Conservation (phyloP, 2,888 invertebrate genomes). For the Laspeyria flexula region DNA sequence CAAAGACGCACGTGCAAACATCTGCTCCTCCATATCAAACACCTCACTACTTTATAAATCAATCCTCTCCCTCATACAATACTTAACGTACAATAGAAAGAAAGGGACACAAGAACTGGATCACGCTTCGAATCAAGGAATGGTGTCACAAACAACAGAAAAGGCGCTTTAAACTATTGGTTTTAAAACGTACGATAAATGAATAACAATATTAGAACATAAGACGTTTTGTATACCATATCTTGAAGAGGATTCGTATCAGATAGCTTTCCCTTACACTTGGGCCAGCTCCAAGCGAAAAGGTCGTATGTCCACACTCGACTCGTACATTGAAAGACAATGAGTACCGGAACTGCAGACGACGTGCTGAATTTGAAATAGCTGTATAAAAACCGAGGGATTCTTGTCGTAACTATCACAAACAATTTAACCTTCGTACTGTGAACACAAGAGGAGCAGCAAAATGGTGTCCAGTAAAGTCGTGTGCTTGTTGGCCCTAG, state of each 20-base stretch:
- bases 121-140: slow-evolving; percentile 77
- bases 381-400: slow-evolving; percentile 84
- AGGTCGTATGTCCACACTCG: slow-evolving; percentile 69
- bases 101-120: slow-evolving; percentile 67
- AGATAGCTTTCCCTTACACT: slow-evolving; percentile 85
- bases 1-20: slow-evolving; percentile 62
- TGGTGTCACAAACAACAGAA: slow-evolving; percentile 85
- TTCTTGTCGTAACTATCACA: slow-evolving; percentile 83
- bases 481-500: slow-evolving; percentile 79
- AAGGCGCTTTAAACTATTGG: slow-evolving; percentile 64
- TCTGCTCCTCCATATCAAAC: slow-evolving; percentile 78
- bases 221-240: slow-evolving; percentile 62
- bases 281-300: slow-evolving; percentile 58
- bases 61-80: slow-evolving; percentile 57
- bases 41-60: slow-evolving; percentile 54
- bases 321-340: slow-evolving; percentile 73
- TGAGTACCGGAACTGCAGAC: slow-evolving; percentile 79
- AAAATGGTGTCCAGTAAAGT: slow-evolving; percentile 81
- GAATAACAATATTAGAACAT: slow-evolving; percentile 57
- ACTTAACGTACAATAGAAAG: slow-evolving; percentile 23
- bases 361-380: slow-evolving; percentile 84
- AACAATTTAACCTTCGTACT: slow-evolving; percentile 72
- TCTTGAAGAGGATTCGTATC: slow-evolving; percentile 74
- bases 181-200: slow-evolving; percentile 63
- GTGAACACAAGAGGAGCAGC: slow-evolving; percentile 70